Evolutionary conservation across 2,113 vertebrate species (phyloP).

Genomic region (Todiramphus saurophagus): DNA sequence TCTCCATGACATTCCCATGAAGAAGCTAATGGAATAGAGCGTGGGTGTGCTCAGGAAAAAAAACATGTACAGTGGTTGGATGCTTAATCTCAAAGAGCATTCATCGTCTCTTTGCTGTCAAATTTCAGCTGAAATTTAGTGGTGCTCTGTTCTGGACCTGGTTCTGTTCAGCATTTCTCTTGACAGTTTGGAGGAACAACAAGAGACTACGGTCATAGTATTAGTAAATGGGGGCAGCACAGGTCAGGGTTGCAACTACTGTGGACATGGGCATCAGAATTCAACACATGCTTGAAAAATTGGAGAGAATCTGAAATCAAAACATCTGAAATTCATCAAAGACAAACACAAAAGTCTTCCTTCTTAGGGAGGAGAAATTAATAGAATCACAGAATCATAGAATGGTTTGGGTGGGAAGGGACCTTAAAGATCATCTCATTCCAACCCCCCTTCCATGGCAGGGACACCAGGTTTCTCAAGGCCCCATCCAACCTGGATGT

Average conservation of each 20-base stretch:
- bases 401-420: no score
- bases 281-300: neutral
- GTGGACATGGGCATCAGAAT: neutral
- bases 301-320: neutral
- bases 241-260: neutral
- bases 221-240: neutral
- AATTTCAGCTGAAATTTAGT: neutral
- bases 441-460: no score
- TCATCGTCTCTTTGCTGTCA: neutral
- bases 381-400: neutral
- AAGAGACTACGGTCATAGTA: neutral
- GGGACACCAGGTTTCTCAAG: no score
- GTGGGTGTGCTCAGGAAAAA: neutral
- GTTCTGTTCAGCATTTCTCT: neutral
- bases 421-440: no score
- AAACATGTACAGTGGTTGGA: neutral
- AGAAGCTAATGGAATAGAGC: neutral
- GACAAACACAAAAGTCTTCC: neutral
- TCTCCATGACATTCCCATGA: neutral
- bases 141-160: neutral
- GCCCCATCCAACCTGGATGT: no score
- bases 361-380: neutral
- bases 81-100: neutral
- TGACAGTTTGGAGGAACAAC: rapidly evolving
- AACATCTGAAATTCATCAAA: neutral